Conservation (phyloP, 2,888 invertebrate genomes). For the Amorpha juglandis region DNA sequence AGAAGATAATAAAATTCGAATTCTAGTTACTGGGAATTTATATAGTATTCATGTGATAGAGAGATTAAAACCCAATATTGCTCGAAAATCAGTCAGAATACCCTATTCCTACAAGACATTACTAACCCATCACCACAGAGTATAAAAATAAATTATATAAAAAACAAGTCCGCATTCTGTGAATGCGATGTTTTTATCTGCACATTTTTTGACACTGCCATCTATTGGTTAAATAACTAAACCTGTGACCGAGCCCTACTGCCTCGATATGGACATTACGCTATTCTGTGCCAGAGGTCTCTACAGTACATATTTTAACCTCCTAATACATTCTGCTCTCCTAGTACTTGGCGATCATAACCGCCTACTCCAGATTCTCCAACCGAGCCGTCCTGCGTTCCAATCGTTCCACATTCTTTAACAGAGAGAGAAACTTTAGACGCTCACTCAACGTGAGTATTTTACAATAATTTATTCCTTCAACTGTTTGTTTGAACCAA, state of each 20-base stretch:
- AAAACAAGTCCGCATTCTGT: too few species aligned
- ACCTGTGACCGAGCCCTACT: background rate
- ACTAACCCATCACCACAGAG: too few species aligned
- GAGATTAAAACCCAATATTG: too few species aligned
- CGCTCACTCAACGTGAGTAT: background rate
- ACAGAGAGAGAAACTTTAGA: background rate
- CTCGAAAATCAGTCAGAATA: too few species aligned
- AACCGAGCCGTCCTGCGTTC: constrained; percentile 72
- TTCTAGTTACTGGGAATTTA: too few species aligned
- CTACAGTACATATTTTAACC: constrained; percentile 16
- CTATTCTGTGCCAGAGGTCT: constrained; percentile 49
- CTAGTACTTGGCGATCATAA: constrained; percentile 81
- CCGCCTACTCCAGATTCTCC: constrained; percentile 84
- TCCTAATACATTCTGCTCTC: constrained; percentile 51
- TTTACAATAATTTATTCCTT: too few species aligned
- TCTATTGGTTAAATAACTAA: constrained; percentile 21
- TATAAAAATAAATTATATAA: too few species aligned
- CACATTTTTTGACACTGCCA: constrained; percentile 14
- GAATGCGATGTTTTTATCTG: too few species aligned
- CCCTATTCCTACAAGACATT: too few species aligned
- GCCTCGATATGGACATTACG: constrained; percentile 25
- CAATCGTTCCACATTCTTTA: constrained; percentile 67
- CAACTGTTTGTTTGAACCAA: too few species aligned
- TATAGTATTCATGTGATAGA: too few species aligned
- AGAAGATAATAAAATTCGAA: too few species aligned